These are phyloP conservation scores for Muscicapa adusta DNA, from an alignment of 2,113 vertebrate species.

Conservation along the genomic window DNA sequence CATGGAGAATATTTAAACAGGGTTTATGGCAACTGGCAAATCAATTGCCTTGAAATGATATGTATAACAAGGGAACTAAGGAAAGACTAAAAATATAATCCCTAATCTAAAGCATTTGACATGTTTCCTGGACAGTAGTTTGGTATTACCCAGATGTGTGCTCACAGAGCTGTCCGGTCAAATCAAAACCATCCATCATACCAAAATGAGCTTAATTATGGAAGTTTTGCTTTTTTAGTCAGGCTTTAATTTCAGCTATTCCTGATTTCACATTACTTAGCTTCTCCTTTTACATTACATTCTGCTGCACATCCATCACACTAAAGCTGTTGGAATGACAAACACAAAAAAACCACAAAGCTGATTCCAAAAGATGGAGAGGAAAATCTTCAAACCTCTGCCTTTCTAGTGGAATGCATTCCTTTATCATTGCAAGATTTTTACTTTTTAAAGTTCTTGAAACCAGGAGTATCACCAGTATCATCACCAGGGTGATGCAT, in stretches of 20 bases:
- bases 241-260: constrained; percentile 26
- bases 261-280: neutral
- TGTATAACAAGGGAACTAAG: constrained; percentile 7
- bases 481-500: accelerated
- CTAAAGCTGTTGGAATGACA: neutral
- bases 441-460: neutral
- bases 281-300: neutral
- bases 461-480: neutral
- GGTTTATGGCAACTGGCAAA: constrained; percentile 45
- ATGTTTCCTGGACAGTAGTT: constrained; percentile 50
- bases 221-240: constrained; percentile 11
- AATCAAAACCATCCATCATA: constrained; percentile 28
- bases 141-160: constrained; percentile 34
- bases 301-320: neutral
- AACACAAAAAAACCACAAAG: neutral
- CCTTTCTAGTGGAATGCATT: neutral
- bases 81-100: constrained; percentile 40
- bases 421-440: neutral
- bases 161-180: constrained; percentile 3
- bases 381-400: neutral
- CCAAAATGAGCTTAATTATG: constrained; percentile 2
- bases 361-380: neutral
- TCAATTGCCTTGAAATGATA: constrained; percentile 12
- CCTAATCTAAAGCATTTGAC: constrained; percentile 59
- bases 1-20: constrained; percentile 18